Evolutionary conservation across 2,113 vertebrate genomes (phyloP), one percentile per base, ranked within the genome.

Genomic region (Rynchops niger): DNA sequence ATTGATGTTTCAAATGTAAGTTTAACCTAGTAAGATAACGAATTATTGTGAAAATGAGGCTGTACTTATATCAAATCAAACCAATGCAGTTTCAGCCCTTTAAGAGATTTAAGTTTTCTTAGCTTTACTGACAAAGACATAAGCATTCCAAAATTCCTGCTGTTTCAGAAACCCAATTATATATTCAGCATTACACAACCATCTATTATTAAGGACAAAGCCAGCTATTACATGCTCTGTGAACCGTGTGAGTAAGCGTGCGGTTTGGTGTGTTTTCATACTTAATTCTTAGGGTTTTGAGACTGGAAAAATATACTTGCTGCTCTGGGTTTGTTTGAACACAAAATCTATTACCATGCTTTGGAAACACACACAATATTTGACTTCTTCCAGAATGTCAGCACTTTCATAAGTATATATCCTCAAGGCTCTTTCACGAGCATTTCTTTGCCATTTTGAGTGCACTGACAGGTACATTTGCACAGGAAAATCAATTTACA

Each of bases 1-100:
- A 97, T 59, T 5, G 97, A 96, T 4, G 99, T 99, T 98, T 99
- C 99, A 97, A 99, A 97, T 45, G 99, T 99, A 90, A 99, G 97
- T 97, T 98, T 99, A 94, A 99, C 99, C 99, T 99, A 63, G 91
- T 66, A 87, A 91, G 91, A 95, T 15, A 96, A 86, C 82, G 38
- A 88, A 84, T 82, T 56, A 52, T 47, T 71, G 55, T 70, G 71
- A 91, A 83, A 95, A 74, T 4, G 15, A 80, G 29, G 15, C n/a
- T 59, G 30, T 18, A 30, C 4, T 66, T 70, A 4, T 25, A 69
- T 20, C 36, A 82, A 38, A 36, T 42, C 43, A 66, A 87, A 80
- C 1, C 77, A 43, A 83, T 36, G 69, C 30, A 63, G 30, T 70
- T 62, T 13, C 42, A 82, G 49, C 32, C 45, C 87, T 87, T 90